phyloP scores from a whole-genome alignment of 2,888 invertebrate genomes.

The Apamea epomidion region DNA sequence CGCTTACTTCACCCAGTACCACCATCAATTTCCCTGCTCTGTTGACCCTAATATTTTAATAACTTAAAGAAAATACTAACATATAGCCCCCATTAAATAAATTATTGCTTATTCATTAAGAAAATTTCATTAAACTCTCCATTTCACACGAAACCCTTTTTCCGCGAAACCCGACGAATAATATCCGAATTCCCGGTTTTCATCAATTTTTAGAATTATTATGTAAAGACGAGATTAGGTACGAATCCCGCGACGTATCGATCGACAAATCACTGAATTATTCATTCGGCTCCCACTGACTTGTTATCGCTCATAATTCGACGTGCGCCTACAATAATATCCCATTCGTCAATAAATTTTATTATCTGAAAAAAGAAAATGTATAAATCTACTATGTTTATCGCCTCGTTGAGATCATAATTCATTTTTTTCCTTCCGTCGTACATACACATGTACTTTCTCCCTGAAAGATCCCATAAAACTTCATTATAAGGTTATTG shows the following conservation, averaged over 20 bases:
- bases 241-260: slow-evolving; percentile 60
- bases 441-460: slow-evolving; percentile 7
- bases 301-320: slow-evolving; percentile 75
- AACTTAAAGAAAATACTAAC: not conserved
- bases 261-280: slow-evolving; percentile 69
- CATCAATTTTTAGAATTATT: slow-evolving; percentile 28
- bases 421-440: slow-evolving; percentile 47
- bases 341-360: slow-evolving; percentile 63
- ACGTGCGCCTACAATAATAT: slow-evolving; percentile 68
- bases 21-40: too few species aligned
- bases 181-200: not conserved
- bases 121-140: not conserved
- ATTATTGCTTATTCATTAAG: not conserved
- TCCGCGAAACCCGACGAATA: not conserved
- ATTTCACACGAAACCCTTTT: not conserved
- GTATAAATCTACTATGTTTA: slow-evolving; percentile 54
- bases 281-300: slow-evolving; percentile 68
- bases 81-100: not conserved
- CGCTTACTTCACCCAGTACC: not conserved
- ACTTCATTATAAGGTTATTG: not conserved
- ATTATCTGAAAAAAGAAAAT: slow-evolving; percentile 53
- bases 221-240: slow-evolving; percentile 41
- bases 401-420: slow-evolving; percentile 32
- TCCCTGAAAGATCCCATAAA: not conserved
- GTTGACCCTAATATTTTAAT: not conserved